phyloP scores from a whole-genome alignment of 2,113 vertebrate species.

The Pelvicachromis taeniatus region DNA sequence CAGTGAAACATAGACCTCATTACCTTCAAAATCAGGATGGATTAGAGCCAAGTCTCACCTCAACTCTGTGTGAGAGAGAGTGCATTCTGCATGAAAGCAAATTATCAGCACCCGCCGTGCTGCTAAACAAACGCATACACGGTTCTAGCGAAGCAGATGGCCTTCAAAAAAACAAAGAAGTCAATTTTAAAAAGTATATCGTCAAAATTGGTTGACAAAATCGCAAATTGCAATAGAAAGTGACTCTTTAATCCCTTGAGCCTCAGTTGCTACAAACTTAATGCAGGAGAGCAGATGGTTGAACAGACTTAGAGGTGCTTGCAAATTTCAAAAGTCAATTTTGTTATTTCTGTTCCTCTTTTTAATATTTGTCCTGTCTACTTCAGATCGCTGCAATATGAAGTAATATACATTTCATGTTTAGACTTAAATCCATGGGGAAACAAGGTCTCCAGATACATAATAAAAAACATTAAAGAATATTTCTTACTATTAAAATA shows the following conservation, averaged over 20 bases:
- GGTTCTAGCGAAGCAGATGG: constrained; percentile 33
- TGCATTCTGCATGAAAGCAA: constrained; percentile 18
- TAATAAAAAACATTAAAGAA: neutral
- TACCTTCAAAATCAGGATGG: constrained; percentile 45
- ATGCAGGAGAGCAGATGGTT: constrained; percentile 37
- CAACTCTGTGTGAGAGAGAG: neutral
- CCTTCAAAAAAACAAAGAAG: neutral
- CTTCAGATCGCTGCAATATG: neutral
- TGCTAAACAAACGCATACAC: constrained; percentile 16
- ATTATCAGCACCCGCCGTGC: neutral
- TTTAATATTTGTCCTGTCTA: neutral
- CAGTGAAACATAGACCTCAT: constrained; percentile 51
- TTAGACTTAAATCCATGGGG: neutral
- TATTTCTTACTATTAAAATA: neutral
- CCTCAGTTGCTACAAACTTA: constrained; percentile 25
- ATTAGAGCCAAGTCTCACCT: constrained; percentile 30
- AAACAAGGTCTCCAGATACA: neutral
- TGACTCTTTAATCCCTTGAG: constrained; percentile 17
- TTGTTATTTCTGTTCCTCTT: neutral
- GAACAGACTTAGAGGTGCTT: neutral
- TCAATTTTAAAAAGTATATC: neutral
- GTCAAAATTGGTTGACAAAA: constrained; percentile 16
- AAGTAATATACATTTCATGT: neutral
- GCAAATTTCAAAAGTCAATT: constrained; percentile 2
- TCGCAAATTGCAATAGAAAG: constrained; percentile 8